Evolutionary conservation across 1,140 invertebrate genomes (phyloP), one percentile per base, ranked within the genome.

Genomic region (Lordiphosa stackelbergi): DNA sequence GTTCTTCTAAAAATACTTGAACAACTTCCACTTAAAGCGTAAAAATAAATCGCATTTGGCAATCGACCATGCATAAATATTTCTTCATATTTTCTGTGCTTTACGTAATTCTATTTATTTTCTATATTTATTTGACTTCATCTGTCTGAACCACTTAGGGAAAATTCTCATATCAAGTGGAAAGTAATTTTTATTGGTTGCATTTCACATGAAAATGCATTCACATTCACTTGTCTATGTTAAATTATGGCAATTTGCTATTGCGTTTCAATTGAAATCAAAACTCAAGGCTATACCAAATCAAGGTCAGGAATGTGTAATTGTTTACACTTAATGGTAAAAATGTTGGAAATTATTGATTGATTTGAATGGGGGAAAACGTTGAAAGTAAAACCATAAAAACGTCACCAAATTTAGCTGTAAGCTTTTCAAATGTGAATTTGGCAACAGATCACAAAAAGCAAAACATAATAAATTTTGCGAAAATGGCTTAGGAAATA

Each of bases 31-130:
- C 9, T 13, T 4, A 19, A 38, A 37, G 53, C 46, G 53, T 51
- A 65, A 69, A 56, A 69, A 69, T 60, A 72, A 75, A 60, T 63
- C 38, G 3, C 43, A 56, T 62, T 75, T 75, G 73, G 57, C 73
- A 75, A 60, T 46, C 38, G 37, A 49, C 52, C 62, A 42, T 19
- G 28, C 62, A 42, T n/a, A 58, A 51, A 53, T 37, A 66, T 52
- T 53, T 57, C 19, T 40, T 66, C 22, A 61, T 51, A 57, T 63
- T 57, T 53, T 41, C 12, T 12, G 13, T 35, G 54, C 48, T 54
- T 51, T 71, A 61, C 68, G 68, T 53, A 69, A 70, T 66, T 65
- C 49, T 24, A 64, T 54, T 42, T 66, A 6, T 31, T 53, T 7
- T 55, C 58, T 73, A 58, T 31, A 57, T 58, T 53, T 59, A 42